These are phyloP conservation scores for Prionailurus viverrinus DNA, from an alignment of 2,113 vertebrate species.

Conservation along the genomic window DNA sequence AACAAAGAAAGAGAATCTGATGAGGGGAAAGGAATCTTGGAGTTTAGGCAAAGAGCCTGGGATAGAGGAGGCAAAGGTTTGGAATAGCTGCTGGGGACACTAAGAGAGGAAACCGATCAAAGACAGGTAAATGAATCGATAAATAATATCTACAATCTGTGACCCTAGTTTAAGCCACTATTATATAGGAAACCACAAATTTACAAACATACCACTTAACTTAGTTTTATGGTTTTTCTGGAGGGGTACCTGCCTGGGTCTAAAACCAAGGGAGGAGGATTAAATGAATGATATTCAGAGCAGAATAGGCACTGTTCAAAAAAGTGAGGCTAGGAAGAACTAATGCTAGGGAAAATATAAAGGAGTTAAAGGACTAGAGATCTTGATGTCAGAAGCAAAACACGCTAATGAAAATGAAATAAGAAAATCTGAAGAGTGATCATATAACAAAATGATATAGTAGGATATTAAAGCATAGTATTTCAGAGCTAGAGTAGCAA, in stretches of 20 bases:
- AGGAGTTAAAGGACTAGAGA: neutral
- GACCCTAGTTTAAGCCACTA: neutral
- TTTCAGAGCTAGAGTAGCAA: conserved; percentile 11
- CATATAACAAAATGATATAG: neutral
- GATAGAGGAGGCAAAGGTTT: neutral
- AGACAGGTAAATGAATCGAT: conserved; percentile 16
- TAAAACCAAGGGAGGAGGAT: neutral
- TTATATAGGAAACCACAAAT: neutral
- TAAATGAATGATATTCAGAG: conserved; percentile 19
- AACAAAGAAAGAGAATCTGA: neutral
- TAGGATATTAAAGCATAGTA: conserved; percentile 28
- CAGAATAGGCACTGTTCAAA: neutral
- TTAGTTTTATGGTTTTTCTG: conserved; percentile 51
- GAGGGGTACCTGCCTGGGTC: neutral
- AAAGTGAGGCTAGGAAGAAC: neutral
- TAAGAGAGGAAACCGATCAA: neutral
- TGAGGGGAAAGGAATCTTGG: neutral
- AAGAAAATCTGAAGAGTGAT: conserved; percentile 8
- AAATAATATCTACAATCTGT: neutral
- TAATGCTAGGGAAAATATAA: neutral
- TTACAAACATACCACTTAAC: neutral
- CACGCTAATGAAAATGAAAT: neutral
- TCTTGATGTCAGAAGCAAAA: neutral
- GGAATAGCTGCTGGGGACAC: neutral
- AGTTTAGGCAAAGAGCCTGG: neutral